Evolutionary conservation across 1,140 invertebrate genomes (phyloP), one percentile per base, ranked within the genome.

Genomic region (Caenorhabditis brenneri): DNA sequence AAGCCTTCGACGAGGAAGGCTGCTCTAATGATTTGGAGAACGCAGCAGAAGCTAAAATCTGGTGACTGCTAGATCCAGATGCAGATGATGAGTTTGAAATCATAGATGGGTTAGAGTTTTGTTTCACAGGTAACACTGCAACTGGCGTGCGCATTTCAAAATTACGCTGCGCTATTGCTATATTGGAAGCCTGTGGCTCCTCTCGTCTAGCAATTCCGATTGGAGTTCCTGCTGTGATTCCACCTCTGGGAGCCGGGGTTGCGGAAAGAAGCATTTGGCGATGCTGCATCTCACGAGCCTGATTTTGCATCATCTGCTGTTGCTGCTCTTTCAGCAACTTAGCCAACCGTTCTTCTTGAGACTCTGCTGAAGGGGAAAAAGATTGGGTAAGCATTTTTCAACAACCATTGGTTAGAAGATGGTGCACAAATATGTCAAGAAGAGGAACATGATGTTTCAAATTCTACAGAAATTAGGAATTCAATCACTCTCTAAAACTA

Each of bases 251-350:
- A 24, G 51, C 49, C 6, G 53, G 80, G 2, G 51, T 60, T 19
- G 80, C 27, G 12, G 49, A 81, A 19, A 60, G 58, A 4, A 58
- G 80, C 80, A 55, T 39, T 19, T 42, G 80, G 42, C 51, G 53
- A 36, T 55, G 48, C 27, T 53, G 80, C 24, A 48, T 53, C 22
- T 53, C 80, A 29, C 53, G 80, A 1, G 80, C 49, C 33, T 55
- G 80, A 39, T 81, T 53, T 81, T 81, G 80, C 80, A 81, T 27
- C 51, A 81, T 55, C 22, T 39, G 80, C 31, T 53, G 51, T 31
- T 81, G 80, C 53, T 81, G 80, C 53, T 55, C 49, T 16, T 81
- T 53, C 51, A 55, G 53, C 80, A 81, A 58, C 29, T 55, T 51
- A 80, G 79, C 79, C 79, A 51, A 51, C 48, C 31, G 12, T 22